Conservation (phyloP, 2,113 vertebrate species). For the Eonycteris spelaea region DNA sequence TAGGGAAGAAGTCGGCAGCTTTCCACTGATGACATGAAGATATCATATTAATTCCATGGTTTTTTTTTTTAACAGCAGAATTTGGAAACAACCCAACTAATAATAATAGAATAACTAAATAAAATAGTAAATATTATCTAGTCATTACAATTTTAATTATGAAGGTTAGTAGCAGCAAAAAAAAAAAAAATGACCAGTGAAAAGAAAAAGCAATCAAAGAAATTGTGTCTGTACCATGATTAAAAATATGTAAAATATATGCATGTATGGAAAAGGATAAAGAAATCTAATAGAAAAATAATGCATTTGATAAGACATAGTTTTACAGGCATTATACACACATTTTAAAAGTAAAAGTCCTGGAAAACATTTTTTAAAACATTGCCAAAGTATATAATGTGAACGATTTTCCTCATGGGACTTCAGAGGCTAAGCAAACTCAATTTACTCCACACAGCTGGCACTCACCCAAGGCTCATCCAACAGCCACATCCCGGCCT, state of each 20-base stretch:
- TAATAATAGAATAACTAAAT: background rate
- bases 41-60: background rate
- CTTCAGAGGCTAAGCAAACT: background rate
- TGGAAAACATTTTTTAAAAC: background rate
- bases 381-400: background rate
- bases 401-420: background rate
- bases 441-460: background rate
- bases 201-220: background rate
- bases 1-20: background rate
- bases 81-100: constrained; percentile 12
- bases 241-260: background rate
- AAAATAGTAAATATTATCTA: background rate
- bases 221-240: background rate
- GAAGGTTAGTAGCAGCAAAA: background rate
- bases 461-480: too few species aligned
- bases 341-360: background rate
- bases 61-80: constrained; percentile 5
- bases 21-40: background rate
- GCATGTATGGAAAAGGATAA: background rate
- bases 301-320: background rate
- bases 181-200: background rate
- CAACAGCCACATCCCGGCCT: background rate
- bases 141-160: background rate
- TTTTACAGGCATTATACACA: background rate
- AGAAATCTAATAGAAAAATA: background rate